Evolutionary conservation across 2,888 invertebrate species (phyloP), one percentile per base, ranked within the genome.

Genomic region (Leptinotarsa rubiginosa): DNA sequence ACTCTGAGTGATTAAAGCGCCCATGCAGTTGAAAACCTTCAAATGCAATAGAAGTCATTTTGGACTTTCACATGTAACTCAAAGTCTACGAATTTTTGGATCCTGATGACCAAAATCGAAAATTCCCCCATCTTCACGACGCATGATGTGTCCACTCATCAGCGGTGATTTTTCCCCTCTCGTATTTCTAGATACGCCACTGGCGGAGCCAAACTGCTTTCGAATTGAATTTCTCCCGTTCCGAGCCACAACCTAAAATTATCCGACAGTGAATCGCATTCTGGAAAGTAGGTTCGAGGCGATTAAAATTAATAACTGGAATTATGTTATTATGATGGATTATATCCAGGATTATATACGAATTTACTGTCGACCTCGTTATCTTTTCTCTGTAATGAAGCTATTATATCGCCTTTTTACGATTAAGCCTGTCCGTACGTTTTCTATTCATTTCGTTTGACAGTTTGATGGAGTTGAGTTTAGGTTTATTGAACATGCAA

Each of bases 291-390:
- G 70, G 65, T 65, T 74, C 65, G 52, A 66, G 64, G 66, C 65
- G 73, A 74, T 74, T 74, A 74, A 70, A 74, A 74, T 66, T 74
- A 74, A 74, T 74, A 70, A 67, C 56, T 66, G 41, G 62, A 54
- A 74, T 74, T 66, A 66, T 74, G 73, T 70, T 70, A 74, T 74
- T 70, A 74, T 70, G 73, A 74, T 70, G 59, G 73, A 74, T 74
- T 70, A 66, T 66, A 47, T 31, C 50, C 62, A 50, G 65, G 69
- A 66, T 72, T 72, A 72, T 54, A 68, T 67, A 47, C 56, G 64
- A 69, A 65, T 73, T 69, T 69, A 69, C 73, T 56, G 65, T 25
- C 49, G 69, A 54, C 65, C 73, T 73, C 69, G 68, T 73, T 73
- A 73, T 73, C 56, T 73, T 59, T 31, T n/a, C 31, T 62, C 52